Base-by-base conservation (phyloP, 2,113 vertebrate species). In the Zosterops hypoxanthus region DNA sequence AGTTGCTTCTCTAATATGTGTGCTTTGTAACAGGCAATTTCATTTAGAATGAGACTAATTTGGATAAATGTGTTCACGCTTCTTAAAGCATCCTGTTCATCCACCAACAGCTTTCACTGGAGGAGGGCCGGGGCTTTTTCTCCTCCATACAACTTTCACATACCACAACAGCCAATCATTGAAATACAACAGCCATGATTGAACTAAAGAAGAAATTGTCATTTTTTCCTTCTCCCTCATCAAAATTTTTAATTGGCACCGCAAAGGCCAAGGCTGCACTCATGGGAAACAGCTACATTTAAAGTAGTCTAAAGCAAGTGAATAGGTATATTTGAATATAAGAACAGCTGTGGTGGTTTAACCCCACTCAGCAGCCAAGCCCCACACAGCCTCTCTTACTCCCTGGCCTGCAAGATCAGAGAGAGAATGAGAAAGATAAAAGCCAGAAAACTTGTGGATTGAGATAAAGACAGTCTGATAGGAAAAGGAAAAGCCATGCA, bases 1-100 rank as follows among this genome's bases (percentile, higher is more conserved):
- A 2, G 14, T 78, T 14, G 8, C 16, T 69, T 65, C 56, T 25
- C 44, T 73, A 56, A 18, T 8, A 31, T 0, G 0, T 31, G 10
- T 8, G 18, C 28, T 60, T 72, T 44, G 8, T 34, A 77, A 63
- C 29, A 53, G 29, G 50, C 19, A 19, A 25, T 60, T 89, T 75
- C 5, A 24, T 68, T 78, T 61, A 63, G 19, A 79, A 44, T 7
- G 13, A 56, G 75, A 55, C 15, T 61, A 22, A 29, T 50, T 46
- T 20, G 22, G 46, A 34, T 9, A 19, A n/a, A 71, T 46, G 6
- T 6, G 25, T 66, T 70, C 50, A 57, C 6, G 0, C 42, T 59
- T 57, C 47, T 61, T 63, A 81, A 56, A 75, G 50, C 22, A 2
- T 31, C 11, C 12, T 46, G 31, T n/a, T 56, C 24, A 17, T 10